These are phyloP conservation scores for Pleuronectes platessa DNA, from an alignment of 2,113 vertebrate species.

Conservation along the genomic window DNA sequence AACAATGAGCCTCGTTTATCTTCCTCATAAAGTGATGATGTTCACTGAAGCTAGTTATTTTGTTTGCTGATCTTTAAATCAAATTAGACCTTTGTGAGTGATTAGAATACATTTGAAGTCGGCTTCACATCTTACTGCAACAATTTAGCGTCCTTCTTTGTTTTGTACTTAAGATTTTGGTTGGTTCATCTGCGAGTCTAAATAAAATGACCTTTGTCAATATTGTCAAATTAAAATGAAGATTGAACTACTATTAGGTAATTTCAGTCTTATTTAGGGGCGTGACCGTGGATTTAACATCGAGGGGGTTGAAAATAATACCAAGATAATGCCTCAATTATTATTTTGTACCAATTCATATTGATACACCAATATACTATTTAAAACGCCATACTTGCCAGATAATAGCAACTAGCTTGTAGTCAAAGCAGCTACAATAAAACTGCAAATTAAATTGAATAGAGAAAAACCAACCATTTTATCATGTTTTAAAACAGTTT, in stretches of 20 bases:
- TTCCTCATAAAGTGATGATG: constrained; percentile 5
- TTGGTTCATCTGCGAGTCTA: neutral
- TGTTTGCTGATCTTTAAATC: neutral
- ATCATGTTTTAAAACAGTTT: no score
- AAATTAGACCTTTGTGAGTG: neutral
- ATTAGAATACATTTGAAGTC: neutral
- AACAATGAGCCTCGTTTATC: constrained; percentile 11
- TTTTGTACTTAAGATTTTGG: neutral
- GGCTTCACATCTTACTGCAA: neutral
- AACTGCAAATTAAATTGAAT: neutral
- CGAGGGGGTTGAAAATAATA: no score
- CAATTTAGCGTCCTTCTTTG: neutral
- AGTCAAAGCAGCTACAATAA: neutral
- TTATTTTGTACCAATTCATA: no score
- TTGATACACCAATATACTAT: no score
- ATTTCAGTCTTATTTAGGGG: no score
- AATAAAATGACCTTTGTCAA: neutral
- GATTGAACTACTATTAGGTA: neutral
- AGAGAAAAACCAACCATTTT: neutral
- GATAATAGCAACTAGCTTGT: neutral
- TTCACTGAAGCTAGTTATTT: neutral
- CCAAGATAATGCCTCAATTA: no score
- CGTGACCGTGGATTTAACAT: no score
- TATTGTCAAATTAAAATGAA: neutral
- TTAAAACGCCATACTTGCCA: no score